Evolutionary conservation across 2,113 vertebrate genomes (phyloP), one percentile per base, ranked within the genome.

Genomic region (Gyps fulvus): DNA sequence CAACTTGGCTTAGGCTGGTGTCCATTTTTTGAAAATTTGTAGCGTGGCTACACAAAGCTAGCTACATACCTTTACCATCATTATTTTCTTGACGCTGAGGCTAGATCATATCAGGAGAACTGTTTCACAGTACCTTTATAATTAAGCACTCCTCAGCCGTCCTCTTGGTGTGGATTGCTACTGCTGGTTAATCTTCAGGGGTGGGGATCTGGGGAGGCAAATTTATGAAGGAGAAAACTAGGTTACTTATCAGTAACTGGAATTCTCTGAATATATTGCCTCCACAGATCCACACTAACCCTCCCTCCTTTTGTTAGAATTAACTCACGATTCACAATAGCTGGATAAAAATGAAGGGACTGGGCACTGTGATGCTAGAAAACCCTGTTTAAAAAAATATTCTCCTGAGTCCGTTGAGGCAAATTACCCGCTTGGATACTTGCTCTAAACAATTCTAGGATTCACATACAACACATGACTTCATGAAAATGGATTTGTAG

Each of bases 171-270:
- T 97, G 83, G 97, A 95, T 97, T 97, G 96, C 97, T 97, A 97
- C 94, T 97, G 94, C 94, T 97, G 94, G 94, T 95, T 96, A 91
- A 95, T 97, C 97, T 97, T 95, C 96, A 80, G 96, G 96, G 91
- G 95, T 97, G 97, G 36, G 36, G 36, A 36, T 36, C 36, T 36
- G 36, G 36, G 36, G 96, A 97, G 95, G 96, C 96, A 97, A 97
- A 97, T 97, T 97, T 95, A 97, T 97, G 97, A 97, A 97, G 97
- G 97, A 97, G 97, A 97, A 97, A 97, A 97, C 96, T 97, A 97
- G 96, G 96, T 97, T 97, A 97, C 96, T 97, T 96, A 95, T 94
- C 93, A 97, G 97, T 97, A 97, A 97, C 97, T 97, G 95, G 95
- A 97, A 97, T 97, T 97, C 95, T 97, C 97, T 95, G 97, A 96